These are phyloP conservation scores for Aphis craccivora DNA, from an alignment of 1,140 invertebrate genomes.

Conservation along the genomic window DNA sequence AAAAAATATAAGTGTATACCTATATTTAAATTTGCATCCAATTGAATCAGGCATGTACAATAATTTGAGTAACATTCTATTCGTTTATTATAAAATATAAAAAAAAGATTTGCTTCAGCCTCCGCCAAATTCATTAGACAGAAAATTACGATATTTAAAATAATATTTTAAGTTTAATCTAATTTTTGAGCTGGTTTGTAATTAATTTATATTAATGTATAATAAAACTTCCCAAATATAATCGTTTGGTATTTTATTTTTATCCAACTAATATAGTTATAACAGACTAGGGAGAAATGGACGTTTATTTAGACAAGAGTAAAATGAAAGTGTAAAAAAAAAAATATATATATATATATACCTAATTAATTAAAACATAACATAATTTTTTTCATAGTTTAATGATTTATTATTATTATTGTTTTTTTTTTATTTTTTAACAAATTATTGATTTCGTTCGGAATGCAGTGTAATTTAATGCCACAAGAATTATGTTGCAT, in stretches of 20 bases:
- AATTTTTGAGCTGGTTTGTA: constrained; percentile 29
- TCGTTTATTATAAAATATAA: constrained; percentile 29
- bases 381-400: neutral
- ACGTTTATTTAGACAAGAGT: neutral
- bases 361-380: neutral
- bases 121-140: neutral
- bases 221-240: neutral
- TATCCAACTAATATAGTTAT: neutral
- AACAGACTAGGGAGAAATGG: neutral
- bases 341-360: neutral
- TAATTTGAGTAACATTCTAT: constrained; percentile 33
- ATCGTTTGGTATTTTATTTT: constrained; percentile 18
- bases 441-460: neutral
- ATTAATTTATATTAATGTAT: constrained; percentile 10
- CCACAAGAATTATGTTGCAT: neutral
- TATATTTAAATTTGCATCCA: constrained; percentile 11
- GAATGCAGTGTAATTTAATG: neutral
- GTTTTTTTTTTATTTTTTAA: neutral
- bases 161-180: constrained; percentile 21
- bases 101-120: constrained; percentile 13
- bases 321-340: neutral
- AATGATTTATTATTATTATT: neutral
- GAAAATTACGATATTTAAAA: constrained; percentile 21
- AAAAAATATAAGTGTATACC: neutral
- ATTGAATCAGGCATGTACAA: neutral